These are phyloP conservation scores for Minunthozetes semirufus DNA, from an alignment of 2,888 invertebrate genomes.

Conservation along the genomic window DNA sequence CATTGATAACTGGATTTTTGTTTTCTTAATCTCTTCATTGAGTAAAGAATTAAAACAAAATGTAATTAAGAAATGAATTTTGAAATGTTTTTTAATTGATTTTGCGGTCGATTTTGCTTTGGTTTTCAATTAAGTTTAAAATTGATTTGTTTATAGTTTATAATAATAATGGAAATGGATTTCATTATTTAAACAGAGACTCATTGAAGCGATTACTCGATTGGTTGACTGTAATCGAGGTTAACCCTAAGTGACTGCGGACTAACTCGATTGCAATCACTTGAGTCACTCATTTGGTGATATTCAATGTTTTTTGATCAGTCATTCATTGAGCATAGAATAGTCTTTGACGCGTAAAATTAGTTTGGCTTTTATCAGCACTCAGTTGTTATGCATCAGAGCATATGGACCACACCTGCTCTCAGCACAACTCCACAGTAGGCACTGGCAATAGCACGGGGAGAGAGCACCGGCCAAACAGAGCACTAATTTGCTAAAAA, in stretches of 20 bases:
- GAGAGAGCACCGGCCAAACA: neutral
- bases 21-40: too few species aligned
- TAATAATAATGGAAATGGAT: neutral
- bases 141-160: slow-evolving; percentile 2
- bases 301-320: slow-evolving; percentile 14
- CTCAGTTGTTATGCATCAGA: slow-evolving; percentile 18
- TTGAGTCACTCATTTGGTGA: slow-evolving; percentile 13
- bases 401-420: slow-evolving; percentile 29
- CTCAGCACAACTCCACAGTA: neutral
- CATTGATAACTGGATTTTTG: too few species aligned
- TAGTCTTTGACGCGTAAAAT: slow-evolving; percentile 20
- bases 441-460: neutral
- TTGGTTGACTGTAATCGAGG: slow-evolving; percentile 4
- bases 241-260: neutral
- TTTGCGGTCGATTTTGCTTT: neutral
- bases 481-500: slow-evolving; percentile 27
- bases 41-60: too few species aligned
- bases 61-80: too few species aligned
- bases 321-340: neutral
- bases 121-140: neutral
- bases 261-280: slow-evolving; percentile 1
- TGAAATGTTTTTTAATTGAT: neutral
- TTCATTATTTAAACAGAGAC: neutral
- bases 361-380: slow-evolving; percentile 29
- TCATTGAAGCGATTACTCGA: slow-evolving; percentile 18